Evolutionary conservation across 2,113 vertebrate species (phyloP), one percentile per base, ranked within the genome.

Genomic region (Empidonax alnorum): DNA sequence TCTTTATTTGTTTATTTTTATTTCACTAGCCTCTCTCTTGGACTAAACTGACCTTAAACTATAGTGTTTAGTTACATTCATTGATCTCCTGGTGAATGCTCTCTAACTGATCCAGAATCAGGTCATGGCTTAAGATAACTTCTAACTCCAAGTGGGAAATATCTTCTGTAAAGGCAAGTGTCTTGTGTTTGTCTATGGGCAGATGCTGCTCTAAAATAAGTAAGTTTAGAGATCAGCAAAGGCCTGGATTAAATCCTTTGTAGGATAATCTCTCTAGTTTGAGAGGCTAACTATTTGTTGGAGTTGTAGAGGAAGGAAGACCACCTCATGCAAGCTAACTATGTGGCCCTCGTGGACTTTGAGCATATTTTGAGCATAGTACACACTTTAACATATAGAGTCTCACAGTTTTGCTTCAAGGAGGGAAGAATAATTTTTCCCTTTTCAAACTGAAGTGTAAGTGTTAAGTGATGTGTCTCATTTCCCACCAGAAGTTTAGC

Each of bases 21-120:
- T 18, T 93, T 49, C 27, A 17, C 61, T 74, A 61, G 63, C 67
- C 27, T 95, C 83, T 96, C 58, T 62, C 65, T 83, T 92, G 89
- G 72, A 85, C 84, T 94, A 92, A 94, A 90, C 61, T 93, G 85
- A 94, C 86, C 76, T 94, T 89, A 72, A 47, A 59, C n/a, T 90
- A 19, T 76, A 78, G 25, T 53, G 46, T 35, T 56, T 55, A 62
- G 25, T 84, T 72, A 13, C 4, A 53, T 87, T 89, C 24, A 41
- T 61, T 87, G 92, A 72, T 87, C 24, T 81, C 22, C 27, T 69
- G 11, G 35, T 75, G 44, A 86, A 59, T 28, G 44, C 6, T 81
- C 12, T 82, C 46, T 80, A 90, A 62, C 28, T 74, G 59, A 71
- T 83, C 31, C 67, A 56, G 44, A 95, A 81, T 77, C 37, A 42